Base-by-base conservation (phyloP, 2,888 invertebrate species). In the Antitype chi region DNA sequence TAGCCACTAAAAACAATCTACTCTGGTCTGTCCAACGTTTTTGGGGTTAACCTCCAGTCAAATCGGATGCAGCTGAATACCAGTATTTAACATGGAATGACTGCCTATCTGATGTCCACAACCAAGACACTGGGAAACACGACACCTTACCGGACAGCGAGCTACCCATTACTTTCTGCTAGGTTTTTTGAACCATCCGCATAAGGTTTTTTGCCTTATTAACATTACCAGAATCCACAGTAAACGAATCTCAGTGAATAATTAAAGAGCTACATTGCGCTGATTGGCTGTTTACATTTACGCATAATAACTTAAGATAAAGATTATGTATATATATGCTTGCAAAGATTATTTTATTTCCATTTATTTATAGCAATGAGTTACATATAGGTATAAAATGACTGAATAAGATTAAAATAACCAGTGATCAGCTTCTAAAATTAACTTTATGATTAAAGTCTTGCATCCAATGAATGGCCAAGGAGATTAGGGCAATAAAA, bases 401-500 rank as follows among this genome's bases (percentile, higher is more conserved):
- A 76, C n/a, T 69, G 53, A 47, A 64, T 67, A 67, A n/a, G 38
- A 67, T 76, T 52, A 57, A 67, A 76, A 76, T 60, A 82, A 60
- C 32, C 0, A 57, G 15, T 55, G 23, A 76, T 53, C 25, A 43
- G n/a, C n/a, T 66, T 53, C n/a, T 78, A 70, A 55, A 67, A 23
- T 53, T 38, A 66, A 62, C 43, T 70, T n/a, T 59, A 60, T 57
- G 59, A 82, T 76, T 25, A 17, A 55, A 60, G 2, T 9, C 17
- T 20, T 43, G 20, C 32, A n/a, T 70, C 32, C 15, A 55, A 52
- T 47, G 49, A 71, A 32, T 15, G 25, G n/a, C 57, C 78, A 81
- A 74, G 59, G 74, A 78, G 81, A 78, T 73, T 78, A 23, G 5
- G 57, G 55, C 66, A n/a, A 53, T 81, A 83, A 83, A 81, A 62